Evolutionary conservation across 2,113 vertebrate genomes (phyloP), one percentile per base, ranked within the genome.

Genomic region (Thryonomys swinderianus): DNA sequence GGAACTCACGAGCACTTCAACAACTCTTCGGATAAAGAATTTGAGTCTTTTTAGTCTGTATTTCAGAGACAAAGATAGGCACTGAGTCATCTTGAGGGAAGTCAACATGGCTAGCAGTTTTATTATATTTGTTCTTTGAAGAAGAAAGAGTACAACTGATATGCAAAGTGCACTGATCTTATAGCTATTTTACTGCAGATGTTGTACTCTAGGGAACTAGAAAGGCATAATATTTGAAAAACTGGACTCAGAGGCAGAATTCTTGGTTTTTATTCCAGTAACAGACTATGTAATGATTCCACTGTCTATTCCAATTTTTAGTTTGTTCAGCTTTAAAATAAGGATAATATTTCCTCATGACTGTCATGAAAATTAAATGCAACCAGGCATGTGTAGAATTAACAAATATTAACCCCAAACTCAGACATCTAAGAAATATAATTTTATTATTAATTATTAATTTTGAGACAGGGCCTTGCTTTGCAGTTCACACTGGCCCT

Each of bases 111-210:
- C 32, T 66, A n/a, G 90, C 23, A 79, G 23, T 59, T 82, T 88
- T 20, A 71, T 76, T 85, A 62, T 80, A 62, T n/a, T 88, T 85
- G 37, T 62, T 95, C 20, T 73, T 64, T 78, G n/a, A 93, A 85
- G n/a, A 81, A 85, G 7, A 81, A 81, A 80, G 9, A 21, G 2
- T 42, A 18, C 90, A 71, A 40, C 8, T 69, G 53, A 53, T 53
- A 91, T n/a, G 11, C 21, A 30, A 85, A 88, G 34, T 40, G 32
- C 32, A 45, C 71, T 66, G 21, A 64, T 73, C 45, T 85, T 66
- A 30, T 57, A 64, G 37, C 13, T 17, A 71, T 86, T 69, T 85
- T 71, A 32, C 32, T 51, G 3, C 23, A 59, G 34, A 14, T 7
- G 9, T 61, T 89, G 18, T 51, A 23, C 7, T 83, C 37, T 18